phyloP scores from a whole-genome alignment of 2,797 vertebrate species.

The Onychomys torridus region DNA sequence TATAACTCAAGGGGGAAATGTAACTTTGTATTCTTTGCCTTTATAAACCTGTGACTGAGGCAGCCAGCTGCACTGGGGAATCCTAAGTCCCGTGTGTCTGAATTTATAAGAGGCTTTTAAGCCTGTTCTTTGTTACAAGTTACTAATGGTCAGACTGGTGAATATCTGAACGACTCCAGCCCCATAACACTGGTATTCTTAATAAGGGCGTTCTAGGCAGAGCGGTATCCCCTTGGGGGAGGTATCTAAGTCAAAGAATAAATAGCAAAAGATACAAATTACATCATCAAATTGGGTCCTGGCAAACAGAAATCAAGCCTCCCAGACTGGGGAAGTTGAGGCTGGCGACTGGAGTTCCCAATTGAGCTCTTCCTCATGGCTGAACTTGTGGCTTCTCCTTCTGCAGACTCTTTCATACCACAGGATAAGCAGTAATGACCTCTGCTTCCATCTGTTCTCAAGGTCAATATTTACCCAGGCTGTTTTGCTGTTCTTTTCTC shows the following conservation, averaged over 20 bases:
- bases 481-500: not conserved
- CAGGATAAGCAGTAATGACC: not conserved
- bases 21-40: no score
- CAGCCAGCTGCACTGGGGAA: not conserved
- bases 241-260: not conserved
- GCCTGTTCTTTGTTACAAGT: not conserved
- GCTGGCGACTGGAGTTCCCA: not conserved
- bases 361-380: not conserved
- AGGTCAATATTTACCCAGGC: not conserved
- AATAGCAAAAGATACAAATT: not conserved
- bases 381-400: not conserved
- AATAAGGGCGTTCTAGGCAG: not conserved
- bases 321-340: not conserved
- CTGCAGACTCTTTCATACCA: not conserved
- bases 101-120: not conserved
- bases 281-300: not conserved
- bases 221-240: not conserved
- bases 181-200: not conserved
- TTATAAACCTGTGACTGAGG: not conserved
- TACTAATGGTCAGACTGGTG: not conserved
- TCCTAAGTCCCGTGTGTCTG: not conserved
- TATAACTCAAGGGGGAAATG: no score
- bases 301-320: not conserved
- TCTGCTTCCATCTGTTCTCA: not conserved
- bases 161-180: not conserved